Evolutionary conservation across 2,113 vertebrate species (phyloP).

Genomic region (Gymnobelideus leadbeateri): DNA sequence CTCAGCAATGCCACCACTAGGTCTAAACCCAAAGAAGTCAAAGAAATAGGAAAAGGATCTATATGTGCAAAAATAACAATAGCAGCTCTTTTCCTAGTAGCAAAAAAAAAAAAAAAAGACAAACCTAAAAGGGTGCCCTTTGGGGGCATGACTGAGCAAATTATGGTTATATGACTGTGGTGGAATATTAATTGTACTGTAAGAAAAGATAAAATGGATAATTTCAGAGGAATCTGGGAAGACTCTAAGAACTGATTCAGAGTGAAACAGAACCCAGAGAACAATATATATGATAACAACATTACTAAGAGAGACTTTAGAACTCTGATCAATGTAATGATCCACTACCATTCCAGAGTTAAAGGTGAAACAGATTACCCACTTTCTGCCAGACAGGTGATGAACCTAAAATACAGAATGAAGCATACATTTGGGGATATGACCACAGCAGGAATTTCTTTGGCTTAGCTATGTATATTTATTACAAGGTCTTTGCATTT

Average conservation of each 20-base stretch:
- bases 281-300: neutral
- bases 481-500: neutral
- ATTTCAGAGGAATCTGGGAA: neutral
- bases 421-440: neutral
- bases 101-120: neutral
- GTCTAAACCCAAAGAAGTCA: neutral
- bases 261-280: neutral
- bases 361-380: neutral
- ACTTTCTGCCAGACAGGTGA: neutral
- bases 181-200: neutral
- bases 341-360: neutral
- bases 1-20: neutral
- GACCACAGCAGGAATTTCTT: neutral
- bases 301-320: neutral
- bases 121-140: neutral
- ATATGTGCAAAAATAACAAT: neutral
- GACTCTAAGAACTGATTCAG: neutral
- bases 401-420: neutral
- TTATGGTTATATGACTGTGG: neutral
- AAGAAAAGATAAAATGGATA: neutral
- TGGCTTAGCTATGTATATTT: neutral
- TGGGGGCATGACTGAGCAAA: neutral
- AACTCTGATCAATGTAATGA: neutral
- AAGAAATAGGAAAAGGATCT: neutral
- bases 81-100: neutral